A percentile compares a stretch with the other conserved stretches of the same genome.
Evolutionary conservation across 2,113 vertebrate species (phyloP).

Genomic region (Aspidoscelis tigris): DNA sequence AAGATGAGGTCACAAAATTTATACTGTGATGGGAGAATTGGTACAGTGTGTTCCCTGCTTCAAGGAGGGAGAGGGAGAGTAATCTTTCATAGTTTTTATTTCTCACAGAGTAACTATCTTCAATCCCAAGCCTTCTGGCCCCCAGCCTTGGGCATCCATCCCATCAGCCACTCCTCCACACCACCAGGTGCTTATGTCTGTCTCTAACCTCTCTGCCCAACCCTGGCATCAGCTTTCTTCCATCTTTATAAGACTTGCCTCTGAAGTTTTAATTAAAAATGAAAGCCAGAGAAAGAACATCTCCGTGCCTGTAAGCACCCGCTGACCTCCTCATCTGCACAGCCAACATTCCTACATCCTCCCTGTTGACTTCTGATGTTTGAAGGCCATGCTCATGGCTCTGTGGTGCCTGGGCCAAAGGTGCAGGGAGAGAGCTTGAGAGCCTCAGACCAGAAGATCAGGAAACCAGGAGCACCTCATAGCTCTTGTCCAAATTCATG

Average conservation of each 20-base stretch:
- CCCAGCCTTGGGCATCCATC: background rate
- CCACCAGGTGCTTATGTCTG: background rate
- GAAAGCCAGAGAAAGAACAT: background rate
- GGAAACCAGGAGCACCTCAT: background rate
- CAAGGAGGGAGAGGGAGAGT: background rate
- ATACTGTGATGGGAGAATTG: background rate
- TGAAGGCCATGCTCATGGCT: background rate
- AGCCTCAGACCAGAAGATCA: too few species aligned
- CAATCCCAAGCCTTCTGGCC: background rate
- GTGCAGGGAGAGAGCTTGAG: too few species aligned
- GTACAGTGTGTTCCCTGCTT: background rate
- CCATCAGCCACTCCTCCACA: background rate
- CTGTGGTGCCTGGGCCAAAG: too few species aligned
- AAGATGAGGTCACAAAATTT: background rate
- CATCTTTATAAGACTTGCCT: background rate
- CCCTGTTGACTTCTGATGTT: background rate
- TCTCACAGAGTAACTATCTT: background rate
- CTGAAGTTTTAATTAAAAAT: constrained; percentile 45
- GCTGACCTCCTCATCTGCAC: background rate
- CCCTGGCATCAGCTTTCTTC: background rate
- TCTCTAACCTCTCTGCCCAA: background rate
- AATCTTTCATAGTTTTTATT: background rate
- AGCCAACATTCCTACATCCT: constrained; percentile 38
- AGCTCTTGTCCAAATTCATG: background rate
- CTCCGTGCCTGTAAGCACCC: background rate